Conservation (phyloP, 2,888 invertebrate genomes). For the Hydriomena furcata region DNA sequence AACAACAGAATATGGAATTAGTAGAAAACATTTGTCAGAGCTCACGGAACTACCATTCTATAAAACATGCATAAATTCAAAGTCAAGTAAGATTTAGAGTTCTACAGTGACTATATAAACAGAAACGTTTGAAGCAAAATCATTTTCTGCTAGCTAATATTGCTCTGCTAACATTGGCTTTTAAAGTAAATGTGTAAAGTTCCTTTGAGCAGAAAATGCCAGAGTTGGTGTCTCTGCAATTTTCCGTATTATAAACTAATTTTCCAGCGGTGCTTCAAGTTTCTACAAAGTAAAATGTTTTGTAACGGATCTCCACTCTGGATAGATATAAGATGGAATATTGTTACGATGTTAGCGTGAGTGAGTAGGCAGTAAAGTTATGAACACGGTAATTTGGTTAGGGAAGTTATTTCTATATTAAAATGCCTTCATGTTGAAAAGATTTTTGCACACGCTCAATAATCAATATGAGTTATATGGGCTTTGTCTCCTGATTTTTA, state of each 20-base stretch:
- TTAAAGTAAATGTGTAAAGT: conserved; percentile 26
- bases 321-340: conserved; percentile 48
- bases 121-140: conserved; percentile 18
- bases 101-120: neutral
- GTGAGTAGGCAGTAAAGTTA: conserved; percentile 19
- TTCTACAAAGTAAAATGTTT: conserved; percentile 55
- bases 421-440: too few relatives aligned
- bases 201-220: conserved; percentile 26
- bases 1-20: too few relatives aligned
- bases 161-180: conserved; percentile 26
- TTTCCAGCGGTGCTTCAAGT: conserved; percentile 41
- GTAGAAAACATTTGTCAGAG: too few relatives aligned
- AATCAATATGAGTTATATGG: too few relatives aligned
- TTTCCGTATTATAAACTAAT: conserved; percentile 62
- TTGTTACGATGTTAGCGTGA: conserved; percentile 42
- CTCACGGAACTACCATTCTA: too few relatives aligned
- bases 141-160: conserved; percentile 24
- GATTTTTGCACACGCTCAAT: too few relatives aligned
- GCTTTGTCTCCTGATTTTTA: too few relatives aligned
- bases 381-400: conserved; percentile 3
- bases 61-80: neutral
- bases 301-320: conserved; percentile 43
- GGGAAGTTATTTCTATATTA: neutral
- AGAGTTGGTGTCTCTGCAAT: conserved; percentile 47
- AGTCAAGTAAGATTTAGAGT: conserved; percentile 2